phyloP scores from a whole-genome alignment of 2,888 invertebrate genomes.

The Patella pellucida region DNA sequence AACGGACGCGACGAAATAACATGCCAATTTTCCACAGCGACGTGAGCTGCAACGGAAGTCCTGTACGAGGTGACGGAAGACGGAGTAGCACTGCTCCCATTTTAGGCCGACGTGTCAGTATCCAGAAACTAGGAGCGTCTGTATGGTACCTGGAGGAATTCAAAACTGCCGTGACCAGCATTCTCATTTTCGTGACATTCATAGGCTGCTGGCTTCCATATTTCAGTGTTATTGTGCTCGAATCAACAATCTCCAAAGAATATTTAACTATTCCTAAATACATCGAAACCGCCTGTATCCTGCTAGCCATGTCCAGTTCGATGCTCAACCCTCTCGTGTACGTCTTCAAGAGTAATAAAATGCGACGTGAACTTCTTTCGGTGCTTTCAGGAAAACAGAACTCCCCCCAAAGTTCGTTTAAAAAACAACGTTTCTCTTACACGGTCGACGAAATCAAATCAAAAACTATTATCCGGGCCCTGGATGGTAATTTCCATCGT shows the following conservation, averaged over 20 bases:
- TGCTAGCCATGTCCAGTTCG: constrained; percentile 76
- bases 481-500: too few relatives aligned
- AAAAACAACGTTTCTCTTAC: too few relatives aligned
- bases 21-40: constrained; percentile 50
- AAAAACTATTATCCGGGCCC: too few relatives aligned
- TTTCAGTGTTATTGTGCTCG: constrained; percentile 58
- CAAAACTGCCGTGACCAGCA: constrained; percentile 88
- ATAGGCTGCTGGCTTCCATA: constrained; percentile 76
- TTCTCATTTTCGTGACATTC: constrained; percentile 82
- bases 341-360: constrained; percentile 76
- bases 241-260: constrained; percentile 32
- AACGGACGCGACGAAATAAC: constrained; percentile 76
- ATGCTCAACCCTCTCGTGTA: constrained; percentile 82
- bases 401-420: too few relatives aligned
- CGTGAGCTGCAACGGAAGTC: constrained; percentile 32
- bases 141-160: constrained; percentile 86
- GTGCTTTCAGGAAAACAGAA: constrained; percentile 37
- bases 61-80: constrained; percentile 32
- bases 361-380: constrained; percentile 48
- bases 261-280: constrained; percentile 31
- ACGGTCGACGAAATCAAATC: too few relatives aligned
- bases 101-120: constrained; percentile 76
- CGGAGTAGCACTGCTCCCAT: constrained; percentile 55
- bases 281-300: constrained; percentile 70
- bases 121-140: constrained; percentile 80